A percentile compares a stretch with the other conserved stretches of the same genome.
Evolutionary conservation across 2,888 invertebrate species (phyloP).

Genomic region (Drosophila rubida): DNA sequence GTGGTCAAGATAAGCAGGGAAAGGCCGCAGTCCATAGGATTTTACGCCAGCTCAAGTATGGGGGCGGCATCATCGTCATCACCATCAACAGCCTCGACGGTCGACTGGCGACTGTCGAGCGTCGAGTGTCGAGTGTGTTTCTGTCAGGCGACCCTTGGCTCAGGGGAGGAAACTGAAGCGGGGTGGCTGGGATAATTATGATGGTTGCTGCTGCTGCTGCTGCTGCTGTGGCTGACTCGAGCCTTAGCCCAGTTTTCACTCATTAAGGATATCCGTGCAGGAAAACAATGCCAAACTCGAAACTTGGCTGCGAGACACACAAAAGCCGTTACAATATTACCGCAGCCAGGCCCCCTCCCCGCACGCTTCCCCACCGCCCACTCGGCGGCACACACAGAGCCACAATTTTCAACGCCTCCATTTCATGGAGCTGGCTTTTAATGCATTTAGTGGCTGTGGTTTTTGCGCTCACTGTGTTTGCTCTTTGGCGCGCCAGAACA

Average conservation of each 20-base stretch:
- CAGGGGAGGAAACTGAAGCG: not conserved
- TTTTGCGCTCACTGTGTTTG: conserved; percentile 76
- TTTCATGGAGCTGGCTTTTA: conserved; percentile 63
- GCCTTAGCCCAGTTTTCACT: conserved; percentile 80
- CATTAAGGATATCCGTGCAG: conserved; percentile 84
- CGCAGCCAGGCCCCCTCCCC: conserved; percentile 52
- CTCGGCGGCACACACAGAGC: conserved; percentile 15
- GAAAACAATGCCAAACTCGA: conserved; percentile 80
- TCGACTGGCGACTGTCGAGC: not conserved
- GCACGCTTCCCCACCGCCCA: not conserved
- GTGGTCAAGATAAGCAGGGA: conserved; percentile 64
- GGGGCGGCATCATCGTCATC: conserved; percentile 15
- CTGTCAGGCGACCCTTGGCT: conserved; percentile 57
- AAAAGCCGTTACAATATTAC: conserved; percentile 76
- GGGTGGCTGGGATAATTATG: conserved; percentile 51
- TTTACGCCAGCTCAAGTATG: conserved; percentile 25
- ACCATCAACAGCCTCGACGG: conserved; percentile 12
- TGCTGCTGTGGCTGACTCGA: conserved; percentile 27
- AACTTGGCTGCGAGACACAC: conserved; percentile 60
- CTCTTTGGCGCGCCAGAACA: conserved; percentile 73
- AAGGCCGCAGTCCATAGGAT: not conserved
- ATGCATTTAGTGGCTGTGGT: conserved; percentile 81
- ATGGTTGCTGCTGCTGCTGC: conserved; percentile 42
- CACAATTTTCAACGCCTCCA: conserved; percentile 57
- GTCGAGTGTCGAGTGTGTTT: conserved; percentile 67